Evolutionary conservation across 2,113 vertebrate genomes (phyloP).

Genomic region (Lepidothrix coronata): DNA sequence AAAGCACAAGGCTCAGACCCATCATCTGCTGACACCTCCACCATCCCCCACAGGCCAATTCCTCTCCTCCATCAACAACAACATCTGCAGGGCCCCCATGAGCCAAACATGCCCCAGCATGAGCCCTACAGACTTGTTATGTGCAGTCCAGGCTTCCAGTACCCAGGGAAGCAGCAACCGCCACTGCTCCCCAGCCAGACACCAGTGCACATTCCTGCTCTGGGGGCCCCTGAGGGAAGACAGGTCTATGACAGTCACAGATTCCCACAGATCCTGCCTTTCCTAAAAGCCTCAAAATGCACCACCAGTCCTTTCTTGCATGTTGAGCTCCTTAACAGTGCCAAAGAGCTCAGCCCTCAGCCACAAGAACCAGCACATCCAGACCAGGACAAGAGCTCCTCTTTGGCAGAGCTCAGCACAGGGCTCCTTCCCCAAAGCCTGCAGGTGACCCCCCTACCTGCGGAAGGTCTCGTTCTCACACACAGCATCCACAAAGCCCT

Average conservation of each 20-base stretch:
- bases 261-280: neutral
- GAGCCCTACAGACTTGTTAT: neutral
- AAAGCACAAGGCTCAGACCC: neutral
- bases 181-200: neutral
- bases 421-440: neutral
- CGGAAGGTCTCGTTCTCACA: slow-evolving; percentile 70
- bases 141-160: neutral
- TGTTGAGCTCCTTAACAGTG: neutral
- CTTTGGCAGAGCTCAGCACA: neutral
- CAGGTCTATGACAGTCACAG: neutral
- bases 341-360: neutral
- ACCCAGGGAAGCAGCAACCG: fast-evolving
- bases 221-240: neutral
- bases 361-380: neutral
- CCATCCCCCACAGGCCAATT: neutral
- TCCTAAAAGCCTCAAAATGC: neutral
- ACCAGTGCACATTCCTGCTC: neutral
- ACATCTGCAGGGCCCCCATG: neutral
- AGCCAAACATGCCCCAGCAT: neutral
- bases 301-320: neutral
- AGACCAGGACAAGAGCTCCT: neutral
- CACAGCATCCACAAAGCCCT: slow-evolving; percentile 83
- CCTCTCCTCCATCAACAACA: neutral
- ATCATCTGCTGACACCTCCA: neutral
- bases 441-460: slow-evolving; percentile 51